A percentile compares a stretch with the other conserved stretches of the same genome.
phyloP scores from a whole-genome alignment of 2,888 invertebrate species.

The Frankliniella fusca region DNA sequence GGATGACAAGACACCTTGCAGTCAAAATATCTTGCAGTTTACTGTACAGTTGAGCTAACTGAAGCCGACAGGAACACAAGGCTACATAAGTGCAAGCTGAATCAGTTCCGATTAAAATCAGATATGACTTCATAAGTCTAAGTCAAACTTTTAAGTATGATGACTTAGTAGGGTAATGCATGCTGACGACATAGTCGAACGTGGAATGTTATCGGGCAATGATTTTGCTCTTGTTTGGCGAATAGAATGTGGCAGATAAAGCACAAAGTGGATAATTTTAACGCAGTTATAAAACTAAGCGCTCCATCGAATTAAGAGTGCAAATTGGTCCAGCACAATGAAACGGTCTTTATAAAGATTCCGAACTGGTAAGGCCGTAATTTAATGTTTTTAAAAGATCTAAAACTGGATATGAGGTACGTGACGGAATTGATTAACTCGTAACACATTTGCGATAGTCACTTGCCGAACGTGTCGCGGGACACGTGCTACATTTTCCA shows the following conservation, averaged over 20 bases:
- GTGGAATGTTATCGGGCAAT: constrained; percentile 3
- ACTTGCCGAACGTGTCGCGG: background rate
- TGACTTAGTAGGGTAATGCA: background rate
- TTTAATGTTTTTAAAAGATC: background rate
- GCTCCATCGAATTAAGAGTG: background rate
- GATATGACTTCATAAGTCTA: background rate
- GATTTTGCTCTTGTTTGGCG: background rate
- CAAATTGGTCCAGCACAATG: background rate
- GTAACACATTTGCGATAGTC: background rate
- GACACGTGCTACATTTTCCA: background rate
- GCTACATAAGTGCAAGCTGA: constrained; percentile 12
- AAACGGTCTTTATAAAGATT: background rate
- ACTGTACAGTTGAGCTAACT: constrained; percentile 12
- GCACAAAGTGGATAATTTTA: background rate
- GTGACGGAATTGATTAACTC: background rate
- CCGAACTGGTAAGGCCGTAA: background rate
- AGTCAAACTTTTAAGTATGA: background rate
- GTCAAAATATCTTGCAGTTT: background rate
- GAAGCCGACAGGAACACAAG: constrained; percentile 20
- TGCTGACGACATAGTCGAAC: background rate
- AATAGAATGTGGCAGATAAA: background rate
- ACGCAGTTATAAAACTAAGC: constrained; percentile 4
- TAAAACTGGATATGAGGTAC: constrained; percentile 7
- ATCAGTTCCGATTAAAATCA: background rate
- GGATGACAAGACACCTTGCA: constrained; percentile 16